Evolutionary conservation across 2,113 vertebrate genomes (phyloP), one percentile per base, ranked within the genome.

Genomic region (Oenanthe melanoleuca): DNA sequence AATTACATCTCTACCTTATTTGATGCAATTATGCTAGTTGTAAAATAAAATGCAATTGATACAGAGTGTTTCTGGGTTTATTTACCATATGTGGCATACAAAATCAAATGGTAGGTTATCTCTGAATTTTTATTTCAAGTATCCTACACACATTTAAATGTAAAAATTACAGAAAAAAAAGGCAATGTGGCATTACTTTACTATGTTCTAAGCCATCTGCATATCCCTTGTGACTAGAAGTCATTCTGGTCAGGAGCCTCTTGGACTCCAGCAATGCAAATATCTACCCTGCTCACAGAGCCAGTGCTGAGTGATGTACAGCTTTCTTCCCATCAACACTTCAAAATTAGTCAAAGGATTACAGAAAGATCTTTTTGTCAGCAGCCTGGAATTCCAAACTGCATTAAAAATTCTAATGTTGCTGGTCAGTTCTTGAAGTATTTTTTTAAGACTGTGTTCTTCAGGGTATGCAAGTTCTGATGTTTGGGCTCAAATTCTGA

Each of bases 91-190:
- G 67, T 26, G 22, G 16, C 8, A 40, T 59, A 90, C 34, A 88
- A 71, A 93, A 47, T 17, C 71, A 80, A 91, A 55, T n/a, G 29
- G 23, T 61, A 74, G 21, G 24, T 78, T 88, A 57, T 12, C 26
- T 88, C 80, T 72, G 60, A 78, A 38, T 61, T 72, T 95, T 95
- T 92, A 92, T 91, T 95, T 89, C 29, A 79, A 86, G 53, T 90
- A 61, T 49, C n/a, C 60, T 61, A 45, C 24, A 52, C 49, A 19
- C 8, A 50, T 50, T 78, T 86, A 61, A 40, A 80, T 73, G 42
- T 66, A 93, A 83, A 82, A 93, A 80, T 66, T n/a, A 5, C 31
- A 52, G 61, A 3, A 8, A 11, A 34, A 28, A 77, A 53, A 57
- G 21, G 15, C 77, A 86, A 65, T 38, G 11, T 71, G 40, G 8